Evolutionary conservation across 2,888 invertebrate species (phyloP), one percentile per base, ranked within the genome.

Genomic region (Frankliniella intonsa): DNA sequence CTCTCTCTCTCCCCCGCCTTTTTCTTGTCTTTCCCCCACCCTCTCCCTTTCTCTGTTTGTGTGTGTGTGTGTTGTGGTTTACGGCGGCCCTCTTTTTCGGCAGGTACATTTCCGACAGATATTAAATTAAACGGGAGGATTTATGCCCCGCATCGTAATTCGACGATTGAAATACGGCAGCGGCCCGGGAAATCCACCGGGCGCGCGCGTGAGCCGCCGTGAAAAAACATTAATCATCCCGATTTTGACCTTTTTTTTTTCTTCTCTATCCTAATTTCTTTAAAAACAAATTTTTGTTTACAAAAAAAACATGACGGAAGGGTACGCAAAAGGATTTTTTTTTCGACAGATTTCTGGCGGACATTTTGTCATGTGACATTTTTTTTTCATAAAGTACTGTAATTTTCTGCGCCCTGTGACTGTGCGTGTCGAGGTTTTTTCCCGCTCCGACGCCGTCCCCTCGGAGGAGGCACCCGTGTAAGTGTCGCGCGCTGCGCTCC

Each of bases 41-140:
- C 38, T 5, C 38, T 38, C 38, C 38, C 38, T 38, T 38, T 38
- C 38, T 38, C 38, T 38, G 38, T 38, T 2, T 38, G 38, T 38
- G 38, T 38, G 38, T 38, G 38, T 38, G 38, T 38, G 62, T 62
- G 25, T 12, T 25, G 69, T 76, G 69, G 69, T 76, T 76, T 76
- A 76, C 69, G 69, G 25, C 38, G 38, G 38, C 69, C 69, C 69
- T 76, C 69, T 76, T 76, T 76, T 76, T 76, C 69, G 69, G 69
- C 69, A 76, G 69, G 69, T 76, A 76, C 69, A 76, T 76, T 76
- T 76, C 69, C 69, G 69, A 76, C 69, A 76, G 69, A 76, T 76
- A 76, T 76, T 76, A 76, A 76, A 76, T 76, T 76, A 76, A 76
- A 76, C 69, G 69, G 22, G 69, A 38, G 38, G 55, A 55, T 55